Base-by-base conservation (phyloP, 92 coral and sea anemone genomes). In the Metridium senile region DNA sequence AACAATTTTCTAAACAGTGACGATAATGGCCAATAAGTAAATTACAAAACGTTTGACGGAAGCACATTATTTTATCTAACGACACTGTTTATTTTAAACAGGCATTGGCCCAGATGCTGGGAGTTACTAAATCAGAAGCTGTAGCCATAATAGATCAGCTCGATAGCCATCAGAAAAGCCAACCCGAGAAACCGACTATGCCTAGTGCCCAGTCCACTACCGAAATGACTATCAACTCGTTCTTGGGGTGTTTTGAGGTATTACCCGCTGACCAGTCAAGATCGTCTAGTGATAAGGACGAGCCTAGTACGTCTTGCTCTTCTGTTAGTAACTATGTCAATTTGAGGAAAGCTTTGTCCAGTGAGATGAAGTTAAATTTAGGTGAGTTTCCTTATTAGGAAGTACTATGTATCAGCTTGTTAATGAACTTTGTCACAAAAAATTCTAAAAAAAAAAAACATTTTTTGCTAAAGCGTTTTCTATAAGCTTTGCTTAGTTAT, bases 191-290 rank as follows among this genome's bases (percentile, higher is more conserved):
- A 30, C 64, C 80, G 19, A 25, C 68, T 27, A 26, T 19, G 33
- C 46, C 75, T 22, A 69, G 29, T 19, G 56, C 47, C 59, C 33
- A 79, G 79, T 76, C 80, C 11, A 53, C 61, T 70, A 19, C 53
- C 1, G 75, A 20, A 11, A 78, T 96, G 66, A 69, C 87, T 27
- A 84, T 93, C 35, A 89, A 91, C 0, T 73, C 92, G 45, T 93
- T 96, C 74, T 84, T 96, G 53, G 87, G 99, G 39, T 96, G 99
- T 78, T 96, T 96, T 77, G 99, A 96, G 80, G 69, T 31, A 28
- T 77, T 74, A 54, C 58, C 83, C 34, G 33, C 89, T 20, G 76
- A 75, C 58, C 73, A 79, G 47, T 26, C 23, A 49, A 86, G 73
- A 35, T 65, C 20, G 46, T 56, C 66, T 56, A 72, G 66, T 1